Conservation (phyloP, 1,140 invertebrate genomes). For the Brachionus rubens region DNA sequence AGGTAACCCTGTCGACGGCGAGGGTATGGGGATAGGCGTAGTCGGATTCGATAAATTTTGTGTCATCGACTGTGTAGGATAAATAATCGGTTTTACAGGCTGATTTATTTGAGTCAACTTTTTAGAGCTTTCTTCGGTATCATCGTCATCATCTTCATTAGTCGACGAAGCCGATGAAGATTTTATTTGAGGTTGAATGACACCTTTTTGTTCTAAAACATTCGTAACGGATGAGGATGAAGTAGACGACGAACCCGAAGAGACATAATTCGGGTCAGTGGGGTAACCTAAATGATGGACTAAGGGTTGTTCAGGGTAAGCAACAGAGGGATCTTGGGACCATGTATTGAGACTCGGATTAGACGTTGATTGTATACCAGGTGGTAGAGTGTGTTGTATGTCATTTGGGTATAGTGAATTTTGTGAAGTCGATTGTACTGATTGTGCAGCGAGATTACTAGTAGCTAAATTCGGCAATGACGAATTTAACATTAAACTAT, state of each 20-base stretch:
- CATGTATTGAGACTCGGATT: constrained; percentile 26
- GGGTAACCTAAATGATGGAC: background rate
- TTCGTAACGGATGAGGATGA: background rate
- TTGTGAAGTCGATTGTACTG: background rate
- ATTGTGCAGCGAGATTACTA: background rate
- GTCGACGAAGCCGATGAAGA: background rate
- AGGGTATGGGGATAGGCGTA: constrained; percentile 22
- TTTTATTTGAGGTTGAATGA: background rate
- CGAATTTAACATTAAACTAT: constrained; percentile 11
- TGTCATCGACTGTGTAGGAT: background rate
- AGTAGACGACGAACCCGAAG: background rate
- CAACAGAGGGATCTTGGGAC: background rate
- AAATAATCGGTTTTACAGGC: background rate
- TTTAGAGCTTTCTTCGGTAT: constrained; percentile 16
- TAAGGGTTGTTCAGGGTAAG: background rate
- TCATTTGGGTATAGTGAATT: background rate
- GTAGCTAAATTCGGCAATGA: constrained; percentile 19
- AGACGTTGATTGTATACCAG: background rate
- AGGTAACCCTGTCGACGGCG: background rate
- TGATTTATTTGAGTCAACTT: background rate
- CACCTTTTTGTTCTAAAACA: background rate
- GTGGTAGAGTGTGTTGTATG: background rate
- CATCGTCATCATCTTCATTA: background rate
- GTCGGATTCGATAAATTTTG: constrained; percentile 23
- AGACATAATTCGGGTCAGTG: constrained; percentile 1